phyloP scores from a whole-genome alignment of 2,797 vertebrate genomes.

The Poeciliopsis presidionis region DNA sequence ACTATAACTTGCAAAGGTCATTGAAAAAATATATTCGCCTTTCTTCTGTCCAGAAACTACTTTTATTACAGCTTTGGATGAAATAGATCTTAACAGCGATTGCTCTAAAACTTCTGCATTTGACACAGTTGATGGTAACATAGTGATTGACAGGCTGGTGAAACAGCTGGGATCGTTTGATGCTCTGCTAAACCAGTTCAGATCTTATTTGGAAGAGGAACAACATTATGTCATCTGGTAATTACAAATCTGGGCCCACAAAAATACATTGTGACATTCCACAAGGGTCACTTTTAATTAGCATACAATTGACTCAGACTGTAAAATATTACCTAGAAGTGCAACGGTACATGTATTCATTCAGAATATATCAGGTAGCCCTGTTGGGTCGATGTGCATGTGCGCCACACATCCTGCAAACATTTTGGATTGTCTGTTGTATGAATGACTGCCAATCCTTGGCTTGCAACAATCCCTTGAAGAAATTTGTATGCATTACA shows the following conservation, averaged over 20 bases:
- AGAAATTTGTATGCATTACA: neutral
- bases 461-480: neutral
- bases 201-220: neutral
- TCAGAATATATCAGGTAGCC: neutral
- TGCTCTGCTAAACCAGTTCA: neutral
- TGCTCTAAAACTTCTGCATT: neutral
- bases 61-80: neutral
- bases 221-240: neutral
- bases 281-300: neutral
- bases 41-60: neutral
- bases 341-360: neutral
- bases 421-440: neutral
- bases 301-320: neutral
- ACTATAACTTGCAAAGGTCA: neutral
- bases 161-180: neutral
- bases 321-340: neutral
- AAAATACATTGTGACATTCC: neutral
- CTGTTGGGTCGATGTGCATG: neutral
- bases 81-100: neutral
- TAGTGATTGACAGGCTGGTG: neutral
- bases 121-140: neutral
- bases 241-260: neutral
- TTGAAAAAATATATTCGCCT: neutral
- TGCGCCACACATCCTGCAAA: neutral
- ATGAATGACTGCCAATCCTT: neutral